Evolutionary conservation across 2,888 invertebrate genomes (phyloP).

Genomic region (Diaprepes abbreviatus): DNA sequence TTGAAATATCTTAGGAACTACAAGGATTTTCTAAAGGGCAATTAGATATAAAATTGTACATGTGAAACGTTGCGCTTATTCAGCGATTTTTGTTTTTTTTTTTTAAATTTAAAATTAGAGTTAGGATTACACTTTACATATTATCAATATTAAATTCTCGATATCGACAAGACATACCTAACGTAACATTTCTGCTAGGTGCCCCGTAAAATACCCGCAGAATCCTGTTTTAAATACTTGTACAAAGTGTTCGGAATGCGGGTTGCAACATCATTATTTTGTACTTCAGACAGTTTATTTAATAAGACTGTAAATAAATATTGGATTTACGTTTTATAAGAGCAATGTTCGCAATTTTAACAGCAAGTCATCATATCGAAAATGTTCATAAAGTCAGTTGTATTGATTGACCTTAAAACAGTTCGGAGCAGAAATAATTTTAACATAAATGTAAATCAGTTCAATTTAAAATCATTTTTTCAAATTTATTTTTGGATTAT

Average conservation of each 20-base stretch:
- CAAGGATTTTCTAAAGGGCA: too few species aligned
- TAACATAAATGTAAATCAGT: too few species aligned
- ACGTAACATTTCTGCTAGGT: slow-evolving; percentile 19
- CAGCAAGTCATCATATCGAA: background rate
- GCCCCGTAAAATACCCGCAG: slow-evolving; percentile 26
- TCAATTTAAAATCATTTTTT: too few species aligned
- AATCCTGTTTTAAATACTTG: slow-evolving; percentile 37
- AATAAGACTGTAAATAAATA: slow-evolving; percentile 21
- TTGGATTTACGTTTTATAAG: slow-evolving; percentile 12
- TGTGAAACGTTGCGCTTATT: too few species aligned
- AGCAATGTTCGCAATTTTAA: slow-evolving; percentile 15
- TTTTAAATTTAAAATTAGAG: too few species aligned
- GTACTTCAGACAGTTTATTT: slow-evolving; percentile 25
- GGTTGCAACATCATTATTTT: slow-evolving; percentile 32
- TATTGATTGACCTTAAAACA: background rate
- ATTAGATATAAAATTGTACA: too few species aligned
- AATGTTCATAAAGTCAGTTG: background rate
- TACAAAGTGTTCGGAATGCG: slow-evolving; percentile 27
- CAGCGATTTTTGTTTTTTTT: too few species aligned
- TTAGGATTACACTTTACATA: too few species aligned
- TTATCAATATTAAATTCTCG: too few species aligned
- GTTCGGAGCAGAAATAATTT: background rate
- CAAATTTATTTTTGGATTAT: too few species aligned
- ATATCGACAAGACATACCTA: slow-evolving; percentile 4
- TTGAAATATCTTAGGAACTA: too few species aligned